phyloP scores from a whole-genome alignment of 92 coral and sea anemone species.

The Meandrina meandrites region DNA sequence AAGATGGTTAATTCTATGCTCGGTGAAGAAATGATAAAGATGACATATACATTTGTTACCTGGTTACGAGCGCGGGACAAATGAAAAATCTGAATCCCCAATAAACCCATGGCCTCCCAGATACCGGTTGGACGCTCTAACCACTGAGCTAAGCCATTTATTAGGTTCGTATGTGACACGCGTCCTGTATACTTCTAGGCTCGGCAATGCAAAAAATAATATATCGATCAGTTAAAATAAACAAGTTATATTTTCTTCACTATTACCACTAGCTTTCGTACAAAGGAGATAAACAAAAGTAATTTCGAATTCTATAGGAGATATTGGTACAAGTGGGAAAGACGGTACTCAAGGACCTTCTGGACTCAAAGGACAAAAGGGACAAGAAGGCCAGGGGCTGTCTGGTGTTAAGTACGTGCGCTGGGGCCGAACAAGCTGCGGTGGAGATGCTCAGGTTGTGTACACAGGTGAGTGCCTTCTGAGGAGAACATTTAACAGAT shows the following conservation, averaged over 20 bases:
- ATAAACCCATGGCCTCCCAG: too few species aligned
- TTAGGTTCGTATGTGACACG: too few species aligned
- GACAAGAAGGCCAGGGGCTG: slow-evolving; percentile 37
- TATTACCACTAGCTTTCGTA: background rate
- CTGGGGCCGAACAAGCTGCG: slow-evolving; percentile 72
- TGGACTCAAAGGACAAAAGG: slow-evolving; percentile 55
- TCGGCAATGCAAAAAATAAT: too few species aligned
- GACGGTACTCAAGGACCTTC: background rate
- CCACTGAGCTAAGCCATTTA: too few species aligned
- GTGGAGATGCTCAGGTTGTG: slow-evolving; percentile 44
- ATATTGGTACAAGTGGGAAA: slow-evolving; percentile 40
- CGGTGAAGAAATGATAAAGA: too few species aligned
- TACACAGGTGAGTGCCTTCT: slow-evolving; percentile 44
- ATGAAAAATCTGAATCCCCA: too few species aligned
- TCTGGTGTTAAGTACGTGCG: slow-evolving; percentile 64
- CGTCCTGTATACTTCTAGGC: too few species aligned
- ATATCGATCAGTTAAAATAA: background rate
- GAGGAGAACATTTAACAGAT: background rate
- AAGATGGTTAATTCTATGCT: too few species aligned
- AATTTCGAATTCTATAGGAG: background rate
- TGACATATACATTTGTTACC: too few species aligned
- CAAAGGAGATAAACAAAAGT: too few species aligned
- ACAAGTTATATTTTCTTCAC: background rate
- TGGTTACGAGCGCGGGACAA: too few species aligned
- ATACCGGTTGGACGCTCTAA: too few species aligned